These are phyloP conservation scores for Chaetodon trifascialis DNA, from an alignment of 2,113 vertebrate species.

Conservation along the genomic window DNA sequence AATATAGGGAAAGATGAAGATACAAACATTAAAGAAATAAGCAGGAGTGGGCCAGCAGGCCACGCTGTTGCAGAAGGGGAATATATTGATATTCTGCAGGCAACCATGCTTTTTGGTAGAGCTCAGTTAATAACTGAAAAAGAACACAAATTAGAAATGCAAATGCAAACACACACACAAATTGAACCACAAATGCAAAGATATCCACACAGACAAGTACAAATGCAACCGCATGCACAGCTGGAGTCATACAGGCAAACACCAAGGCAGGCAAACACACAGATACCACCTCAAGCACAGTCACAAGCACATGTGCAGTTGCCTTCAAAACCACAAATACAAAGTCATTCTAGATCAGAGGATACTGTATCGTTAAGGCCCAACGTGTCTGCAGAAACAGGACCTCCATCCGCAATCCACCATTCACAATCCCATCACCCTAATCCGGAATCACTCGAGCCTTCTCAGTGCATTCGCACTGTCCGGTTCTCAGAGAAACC, in stretches of 20 bases:
- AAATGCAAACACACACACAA: slow-evolving; percentile 23
- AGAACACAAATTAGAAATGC: slow-evolving; percentile 43
- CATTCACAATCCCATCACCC: slow-evolving; percentile 40
- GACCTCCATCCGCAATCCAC: slow-evolving; percentile 8
- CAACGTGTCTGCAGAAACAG: slow-evolving; percentile 14
- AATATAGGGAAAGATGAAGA: slow-evolving; percentile 36
- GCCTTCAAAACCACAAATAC: slow-evolving; percentile 34
- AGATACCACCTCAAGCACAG: slow-evolving; percentile 19
- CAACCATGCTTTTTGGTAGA: slow-evolving; percentile 69
- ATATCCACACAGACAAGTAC: slow-evolving; percentile 19
- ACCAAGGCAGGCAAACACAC: slow-evolving; percentile 29
- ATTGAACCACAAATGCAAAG: slow-evolving; percentile 36
- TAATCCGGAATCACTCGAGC: slow-evolving; percentile 19
- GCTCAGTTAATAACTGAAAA: slow-evolving; percentile 32
- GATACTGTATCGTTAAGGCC: background rate
- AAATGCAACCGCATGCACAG: slow-evolving; percentile 36
- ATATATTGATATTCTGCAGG: slow-evolving; percentile 87
- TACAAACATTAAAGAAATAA: slow-evolving; percentile 33
- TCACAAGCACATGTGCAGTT: slow-evolving; percentile 16
- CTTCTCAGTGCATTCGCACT: slow-evolving; percentile 59
- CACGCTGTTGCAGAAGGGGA: slow-evolving; percentile 80
- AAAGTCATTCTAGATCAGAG: slow-evolving; percentile 21
- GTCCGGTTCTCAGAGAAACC: slow-evolving; percentile 82
- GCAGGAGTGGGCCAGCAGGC: slow-evolving; percentile 6
- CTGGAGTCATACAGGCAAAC: slow-evolving; percentile 38